Evolutionary conservation across 2,113 vertebrate genomes (phyloP), one percentile per base, ranked within the genome.

Genomic region (Lasiurus borealis): DNA sequence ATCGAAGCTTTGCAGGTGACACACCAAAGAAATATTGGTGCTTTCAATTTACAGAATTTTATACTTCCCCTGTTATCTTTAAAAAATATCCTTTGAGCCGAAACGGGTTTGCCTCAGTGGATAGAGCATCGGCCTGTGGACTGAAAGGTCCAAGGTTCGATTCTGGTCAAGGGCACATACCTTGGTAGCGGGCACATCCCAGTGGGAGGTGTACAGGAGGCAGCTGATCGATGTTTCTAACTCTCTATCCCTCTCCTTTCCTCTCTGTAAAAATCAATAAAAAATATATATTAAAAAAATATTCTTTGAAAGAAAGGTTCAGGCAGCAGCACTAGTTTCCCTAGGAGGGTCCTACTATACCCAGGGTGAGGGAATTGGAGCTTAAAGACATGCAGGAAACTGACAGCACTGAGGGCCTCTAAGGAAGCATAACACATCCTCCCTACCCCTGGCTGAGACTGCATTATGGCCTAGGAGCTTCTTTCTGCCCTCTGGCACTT

Each of bases 51-150:
- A 82, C 46, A 86, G 36, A 91, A 75, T 46, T 73, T 64, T 40
- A 48, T 59, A 52, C n/a, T 93, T 94, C 62, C 54, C 68, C 48
- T 50, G 8, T 59, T 59, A 89, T 23, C 88, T 93, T 85, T 76
- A 75, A 83, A 85, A 92, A 83, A 46, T 14, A 46, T 66, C 86
- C 57, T 85, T 94, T 76, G 25, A 94, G 40, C 40, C 40, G 40
- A 40, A 40, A 40, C 40, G 40, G 40, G 40, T 40, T 40, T 40
- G 40, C 40, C 40, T 40, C 40, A 40, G 40, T 40, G 40, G 40
- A 40, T 40, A 40, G 40, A 40, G 40, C 40, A 40, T 40, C 40
- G 40, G 40, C 40, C 40, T 40, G 40, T 40, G 40, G 40, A 40
- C 40, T 40, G 40, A 40, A 3, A 40, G 40, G 40, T 40, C 40